phyloP scores from a whole-genome alignment of 2,888 invertebrate species.

The Endotricha flammealis region DNA sequence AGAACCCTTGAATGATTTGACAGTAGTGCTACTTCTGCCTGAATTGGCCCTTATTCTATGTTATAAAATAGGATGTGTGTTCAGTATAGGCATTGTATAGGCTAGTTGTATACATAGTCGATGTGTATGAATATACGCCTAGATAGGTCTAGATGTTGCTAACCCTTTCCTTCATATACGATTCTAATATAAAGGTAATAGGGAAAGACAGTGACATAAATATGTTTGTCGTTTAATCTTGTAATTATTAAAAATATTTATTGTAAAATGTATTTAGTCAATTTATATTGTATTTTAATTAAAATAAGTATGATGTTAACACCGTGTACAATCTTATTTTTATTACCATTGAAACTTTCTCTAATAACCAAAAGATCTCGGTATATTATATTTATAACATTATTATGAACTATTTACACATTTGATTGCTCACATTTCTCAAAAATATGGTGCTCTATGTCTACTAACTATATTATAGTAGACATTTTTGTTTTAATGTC shows the following conservation, averaged over 20 bases:
- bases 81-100: slow-evolving; percentile 28
- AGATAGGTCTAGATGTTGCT: slow-evolving; percentile 20
- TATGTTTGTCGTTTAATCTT: too few species aligned
- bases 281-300: too few species aligned
- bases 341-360: too few species aligned
- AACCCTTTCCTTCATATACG: slow-evolving; percentile 65
- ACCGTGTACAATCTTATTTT: too few species aligned
- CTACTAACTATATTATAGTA: not conserved
- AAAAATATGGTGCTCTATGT: slow-evolving; percentile 43
- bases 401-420: too few species aligned
- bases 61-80: slow-evolving; percentile 20
- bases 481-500: not conserved
- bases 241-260: not conserved
- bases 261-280: too few species aligned
- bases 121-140: slow-evolving; percentile 62
- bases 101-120: slow-evolving; percentile 60
- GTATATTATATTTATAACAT: too few species aligned
- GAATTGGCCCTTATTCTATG: too few species aligned
- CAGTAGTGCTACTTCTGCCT: too few species aligned
- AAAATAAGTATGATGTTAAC: too few species aligned
- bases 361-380: too few species aligned
- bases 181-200: slow-evolving; percentile 55
- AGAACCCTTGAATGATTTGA: too few species aligned
- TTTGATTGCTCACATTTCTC: slow-evolving; percentile 44
- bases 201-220: slow-evolving; percentile 30